phyloP scores from a whole-genome alignment of 2,797 vertebrate species.

The Eulemur rubriventer region DNA sequence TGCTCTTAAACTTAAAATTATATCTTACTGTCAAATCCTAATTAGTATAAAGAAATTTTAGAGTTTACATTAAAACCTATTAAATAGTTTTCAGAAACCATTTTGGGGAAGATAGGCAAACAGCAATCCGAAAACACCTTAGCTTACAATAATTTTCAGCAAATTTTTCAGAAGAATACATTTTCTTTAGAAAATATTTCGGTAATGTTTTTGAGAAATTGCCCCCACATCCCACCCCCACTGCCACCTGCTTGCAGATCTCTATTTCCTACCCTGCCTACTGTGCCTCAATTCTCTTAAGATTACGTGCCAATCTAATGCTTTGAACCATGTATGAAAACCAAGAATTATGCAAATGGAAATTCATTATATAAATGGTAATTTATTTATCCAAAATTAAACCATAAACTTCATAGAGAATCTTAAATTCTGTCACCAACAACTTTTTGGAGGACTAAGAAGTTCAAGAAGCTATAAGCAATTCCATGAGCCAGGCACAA shows the following conservation, averaged over 20 bases:
- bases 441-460: neutral
- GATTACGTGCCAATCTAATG: neutral
- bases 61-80: neutral
- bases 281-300: neutral
- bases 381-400: conserved; percentile 40
- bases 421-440: neutral
- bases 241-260: neutral
- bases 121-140: neutral
- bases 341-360: neutral
- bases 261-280: conserved; percentile 20
- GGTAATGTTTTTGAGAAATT: conserved; percentile 20
- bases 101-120: neutral
- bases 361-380: conserved; percentile 18
- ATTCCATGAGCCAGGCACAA: neutral
- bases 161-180: conserved; percentile 24
- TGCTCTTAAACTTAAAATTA: neutral
- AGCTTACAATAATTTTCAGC: neutral
- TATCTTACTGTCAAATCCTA: neutral
- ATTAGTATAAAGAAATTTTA: neutral
- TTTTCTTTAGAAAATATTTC: conserved; percentile 26
- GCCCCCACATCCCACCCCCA: neutral
- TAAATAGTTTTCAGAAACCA: neutral
- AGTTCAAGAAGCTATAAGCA: conserved; percentile 8
- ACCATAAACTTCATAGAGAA: neutral
- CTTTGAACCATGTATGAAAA: neutral